Base-by-base conservation (phyloP, 2,797 vertebrate species). In the Gila robusta region DNA sequence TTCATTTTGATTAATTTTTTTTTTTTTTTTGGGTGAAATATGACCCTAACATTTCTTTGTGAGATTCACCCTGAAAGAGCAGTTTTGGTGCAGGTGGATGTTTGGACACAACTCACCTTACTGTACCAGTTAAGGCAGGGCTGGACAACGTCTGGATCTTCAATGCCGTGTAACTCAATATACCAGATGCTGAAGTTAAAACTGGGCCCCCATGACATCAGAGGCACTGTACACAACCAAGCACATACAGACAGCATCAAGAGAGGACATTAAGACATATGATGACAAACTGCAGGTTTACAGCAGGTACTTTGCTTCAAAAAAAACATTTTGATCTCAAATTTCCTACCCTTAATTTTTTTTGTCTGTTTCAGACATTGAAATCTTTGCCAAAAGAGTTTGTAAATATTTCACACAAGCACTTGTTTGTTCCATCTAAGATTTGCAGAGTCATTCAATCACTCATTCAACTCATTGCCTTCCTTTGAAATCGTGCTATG, bases 131-230 rank as follows among this genome's bases (percentile, higher is more conserved):
- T 98, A 95, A 99, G 98, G 94, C 98, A 99, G 5, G 98, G 98
- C 79, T 99, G 98, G 88, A 99, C 98, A 89, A 99, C 97, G 82
- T 98, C 98, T 9, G 98, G 98, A 90, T 99, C 97, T 94, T 99
- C 98, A 82, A 99, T 98, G 88, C 98, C 98, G 54, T 98, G 98
- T 89, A 99, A 96, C 95, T 99, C 98, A 91, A 99, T 97, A 94
- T 98, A 99, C 98, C 98, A 99, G 95, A 99, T 99, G 94, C 98
- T 99, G 94, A 99, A 99, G 94, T 99, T 99, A 95, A 99, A 99
- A 96, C 98, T 99, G 81, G 98, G 98, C 84, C 98, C 98, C 98
- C 98, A 99, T 1, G 98, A 99, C 94, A 99, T 97, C 84, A 99
- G 97, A 92, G 98, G 98, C 95, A 99, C 98, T 99, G 92, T 35